Conservation (phyloP, 2,888 invertebrate genomes). For the Lasioglossum vierecki region DNA sequence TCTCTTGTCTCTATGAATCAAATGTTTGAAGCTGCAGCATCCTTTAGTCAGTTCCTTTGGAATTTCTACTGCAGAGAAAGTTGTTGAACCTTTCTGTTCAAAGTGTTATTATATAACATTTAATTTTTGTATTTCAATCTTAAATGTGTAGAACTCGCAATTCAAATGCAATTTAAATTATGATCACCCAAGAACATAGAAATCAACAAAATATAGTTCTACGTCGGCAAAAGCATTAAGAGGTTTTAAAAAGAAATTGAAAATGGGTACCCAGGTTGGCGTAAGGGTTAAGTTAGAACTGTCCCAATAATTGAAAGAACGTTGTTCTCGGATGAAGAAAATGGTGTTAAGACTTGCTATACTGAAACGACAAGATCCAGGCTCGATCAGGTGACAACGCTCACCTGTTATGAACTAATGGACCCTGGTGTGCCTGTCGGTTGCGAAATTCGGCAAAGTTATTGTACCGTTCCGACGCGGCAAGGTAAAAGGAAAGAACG, state of each 20-base stretch:
- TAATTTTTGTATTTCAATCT: no score
- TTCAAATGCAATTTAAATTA: neutral
- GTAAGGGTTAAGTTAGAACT: no score
- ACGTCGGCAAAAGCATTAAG: neutral
- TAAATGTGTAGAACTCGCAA: no score
- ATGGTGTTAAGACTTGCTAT: neutral
- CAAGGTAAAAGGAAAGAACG: constrained; percentile 17
- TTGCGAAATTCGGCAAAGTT: constrained; percentile 8
- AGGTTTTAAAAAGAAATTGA: neutral
- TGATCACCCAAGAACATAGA: neutral
- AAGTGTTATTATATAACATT: no score
- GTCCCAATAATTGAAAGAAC: neutral
- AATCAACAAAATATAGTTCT: neutral
- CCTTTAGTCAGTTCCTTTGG: neutral
- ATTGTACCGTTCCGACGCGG: constrained; percentile 3
- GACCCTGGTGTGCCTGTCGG: neutral
- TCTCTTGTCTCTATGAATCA: neutral
- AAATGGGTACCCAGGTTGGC: neutral
- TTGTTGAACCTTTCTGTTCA: neutral
- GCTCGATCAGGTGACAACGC: neutral
- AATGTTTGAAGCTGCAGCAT: neutral
- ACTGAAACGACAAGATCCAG: neutral
- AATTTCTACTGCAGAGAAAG: neutral
- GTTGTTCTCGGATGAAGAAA: neutral
- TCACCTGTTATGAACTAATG: constrained; percentile 17